These are phyloP conservation scores for Microcebus murinus DNA, from an alignment of 2,113 vertebrate species.

Conservation along the genomic window DNA sequence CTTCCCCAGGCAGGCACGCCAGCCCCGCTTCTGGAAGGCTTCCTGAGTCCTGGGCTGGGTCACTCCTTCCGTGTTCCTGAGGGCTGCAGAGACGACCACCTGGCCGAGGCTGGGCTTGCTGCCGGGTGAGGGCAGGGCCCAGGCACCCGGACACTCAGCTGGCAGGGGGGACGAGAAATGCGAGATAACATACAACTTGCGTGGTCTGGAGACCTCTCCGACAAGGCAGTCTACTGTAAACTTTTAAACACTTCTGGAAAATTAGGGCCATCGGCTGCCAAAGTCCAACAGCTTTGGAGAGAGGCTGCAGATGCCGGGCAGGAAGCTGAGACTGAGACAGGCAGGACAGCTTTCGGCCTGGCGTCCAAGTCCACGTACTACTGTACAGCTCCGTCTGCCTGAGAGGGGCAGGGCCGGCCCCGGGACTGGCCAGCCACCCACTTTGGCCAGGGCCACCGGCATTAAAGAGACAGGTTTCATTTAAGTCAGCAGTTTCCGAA, in stretches of 20 bases:
- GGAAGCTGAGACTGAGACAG: constrained; percentile 25
- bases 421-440: not conserved
- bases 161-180: not conserved
- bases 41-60: not conserved
- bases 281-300: constrained; percentile 51
- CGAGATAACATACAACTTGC: not conserved
- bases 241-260: constrained; percentile 68
- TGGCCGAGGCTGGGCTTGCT: not conserved
- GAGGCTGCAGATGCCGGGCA: constrained; percentile 57
- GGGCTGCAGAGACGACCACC: not conserved
- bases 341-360: not conserved
- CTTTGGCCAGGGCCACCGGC: not conserved
- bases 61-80: not conserved
- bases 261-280: constrained; percentile 52
- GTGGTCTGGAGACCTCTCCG: not conserved
- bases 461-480: not conserved
- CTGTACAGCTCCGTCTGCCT: not conserved
- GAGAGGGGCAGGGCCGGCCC: not conserved
- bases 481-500: not conserved
- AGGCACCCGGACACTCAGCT: not conserved
- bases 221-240: constrained; percentile 46
- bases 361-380: not conserved
- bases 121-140: not conserved
- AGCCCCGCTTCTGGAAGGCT: constrained; percentile 50
- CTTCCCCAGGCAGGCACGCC: constrained; percentile 36